Evolutionary conservation across 37 sponge, comb jelly and placozoan species (phyloP).

Genomic region (Spongilla lacustris): DNA sequence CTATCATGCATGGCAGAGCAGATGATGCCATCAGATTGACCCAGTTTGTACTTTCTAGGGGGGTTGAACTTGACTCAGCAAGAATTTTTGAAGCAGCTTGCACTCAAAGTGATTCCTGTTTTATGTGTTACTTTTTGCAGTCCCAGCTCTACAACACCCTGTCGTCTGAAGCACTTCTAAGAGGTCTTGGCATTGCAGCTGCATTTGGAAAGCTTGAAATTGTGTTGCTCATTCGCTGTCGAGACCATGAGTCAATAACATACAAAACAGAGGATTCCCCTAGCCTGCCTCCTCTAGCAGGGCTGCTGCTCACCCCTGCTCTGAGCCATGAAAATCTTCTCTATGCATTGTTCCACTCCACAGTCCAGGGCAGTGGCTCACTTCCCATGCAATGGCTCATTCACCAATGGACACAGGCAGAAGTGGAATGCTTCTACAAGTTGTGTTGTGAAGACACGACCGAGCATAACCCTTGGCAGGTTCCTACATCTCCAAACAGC

Average conservation of each 20-base stretch:
- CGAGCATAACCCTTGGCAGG: slow-evolving; percentile 45
- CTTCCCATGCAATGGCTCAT: slow-evolving; percentile 30
- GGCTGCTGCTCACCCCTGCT: neutral
- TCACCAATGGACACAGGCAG: slow-evolving; percentile 35
- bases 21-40: neutral
- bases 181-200: neutral
- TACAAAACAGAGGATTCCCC: neutral
- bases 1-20: neutral
- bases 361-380: neutral
- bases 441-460: neutral
- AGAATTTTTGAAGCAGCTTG: neutral
- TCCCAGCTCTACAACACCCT: neutral
- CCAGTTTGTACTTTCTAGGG: neutral
- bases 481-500: neutral
- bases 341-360: slow-evolving; percentile 18
- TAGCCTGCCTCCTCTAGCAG: neutral
- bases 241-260: neutral
- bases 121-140: neutral
- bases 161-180: neutral
- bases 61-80: neutral
- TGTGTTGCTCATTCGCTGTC: neutral
- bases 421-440: slow-evolving; percentile 9
- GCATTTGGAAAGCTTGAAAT: neutral
- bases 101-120: neutral
- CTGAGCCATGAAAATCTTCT: slow-evolving; percentile 3